phyloP scores from a whole-genome alignment of 30 jellyfish, hydroid and myxozoan species.

The Cassiopea andromeda region DNA sequence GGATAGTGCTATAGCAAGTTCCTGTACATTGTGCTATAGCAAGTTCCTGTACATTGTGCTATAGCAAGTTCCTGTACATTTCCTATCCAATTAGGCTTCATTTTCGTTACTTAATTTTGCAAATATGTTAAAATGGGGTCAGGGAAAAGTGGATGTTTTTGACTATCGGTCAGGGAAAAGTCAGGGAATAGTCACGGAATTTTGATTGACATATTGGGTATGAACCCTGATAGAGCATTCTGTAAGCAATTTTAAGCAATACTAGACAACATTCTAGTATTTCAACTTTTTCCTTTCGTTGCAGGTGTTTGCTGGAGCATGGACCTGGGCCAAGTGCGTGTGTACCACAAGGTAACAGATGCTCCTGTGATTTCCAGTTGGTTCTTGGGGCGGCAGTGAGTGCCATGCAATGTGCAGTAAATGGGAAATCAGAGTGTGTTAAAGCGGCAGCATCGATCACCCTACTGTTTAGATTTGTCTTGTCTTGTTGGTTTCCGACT shows the following conservation, averaged over 20 bases:
- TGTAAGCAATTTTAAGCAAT: background rate
- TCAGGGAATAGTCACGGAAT: no score
- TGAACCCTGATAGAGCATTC: no score
- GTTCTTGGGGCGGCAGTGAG: slow-evolving; percentile 46
- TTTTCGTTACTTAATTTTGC: no score
- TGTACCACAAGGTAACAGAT: slow-evolving; percentile 79
- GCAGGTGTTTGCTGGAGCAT: slow-evolving; percentile 59
- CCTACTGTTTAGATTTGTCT: slow-evolving; percentile 26
- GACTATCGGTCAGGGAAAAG: no score
- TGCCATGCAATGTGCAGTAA: slow-evolving; percentile 29
- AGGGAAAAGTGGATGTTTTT: no score
- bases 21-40: no score
- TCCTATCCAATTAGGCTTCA: no score
- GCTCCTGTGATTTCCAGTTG: slow-evolving; percentile 72
- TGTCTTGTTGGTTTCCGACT: slow-evolving; percentile 86
- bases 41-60: no score
- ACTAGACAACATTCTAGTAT: background rate
- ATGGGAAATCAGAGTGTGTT: slow-evolving; percentile 61
- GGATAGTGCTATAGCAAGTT: no score
- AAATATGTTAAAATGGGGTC: no score
- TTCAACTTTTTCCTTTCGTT: background rate
- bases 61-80: no score
- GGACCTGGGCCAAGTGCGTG: slow-evolving; percentile 87
- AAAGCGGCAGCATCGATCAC: slow-evolving; percentile 49
- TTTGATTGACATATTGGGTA: no score